Evolutionary conservation across 1,140 invertebrate genomes (phyloP).

Genomic region (Drosophila jambulina): DNA sequence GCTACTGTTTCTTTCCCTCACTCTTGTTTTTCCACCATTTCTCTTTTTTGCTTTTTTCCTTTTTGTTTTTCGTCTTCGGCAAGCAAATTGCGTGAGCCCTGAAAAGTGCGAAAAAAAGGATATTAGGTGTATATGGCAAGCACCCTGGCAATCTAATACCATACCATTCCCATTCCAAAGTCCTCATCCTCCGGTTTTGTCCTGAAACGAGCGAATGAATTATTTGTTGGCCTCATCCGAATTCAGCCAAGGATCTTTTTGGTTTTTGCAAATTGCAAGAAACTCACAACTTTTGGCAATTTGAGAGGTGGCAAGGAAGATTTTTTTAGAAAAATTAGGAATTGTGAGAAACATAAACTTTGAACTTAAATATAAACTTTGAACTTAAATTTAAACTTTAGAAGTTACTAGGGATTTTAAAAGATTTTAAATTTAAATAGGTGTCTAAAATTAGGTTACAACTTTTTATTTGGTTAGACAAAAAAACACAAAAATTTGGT

Average conservation of each 20-base stretch:
- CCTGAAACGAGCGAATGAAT: conserved; percentile 73
- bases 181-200: conserved; percentile 7
- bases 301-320: conserved; percentile 8
- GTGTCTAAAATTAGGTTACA: too few relatives aligned
- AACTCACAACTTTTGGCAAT: conserved; percentile 53
- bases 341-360: neutral
- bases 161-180: neutral
- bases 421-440: too few relatives aligned
- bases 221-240: conserved; percentile 72
- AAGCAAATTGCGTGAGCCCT: conserved; percentile 77
- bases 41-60: neutral
- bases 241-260: conserved; percentile 45
- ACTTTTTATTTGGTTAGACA: too few relatives aligned
- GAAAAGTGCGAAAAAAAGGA: conserved; percentile 56
- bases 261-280: conserved; percentile 39
- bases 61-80: conserved; percentile 47
- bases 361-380: neutral
- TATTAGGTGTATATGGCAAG: conserved; percentile 67
- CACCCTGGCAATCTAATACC: conserved; percentile 10
- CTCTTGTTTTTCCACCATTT: neutral
- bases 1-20: conserved; percentile 32
- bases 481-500: too few relatives aligned
- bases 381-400: neutral
- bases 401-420: neutral
- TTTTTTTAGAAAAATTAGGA: neutral